These are phyloP conservation scores for Anguilla obscura DNA, from an alignment of 2,797 vertebrate species.

Conservation along the genomic window DNA sequence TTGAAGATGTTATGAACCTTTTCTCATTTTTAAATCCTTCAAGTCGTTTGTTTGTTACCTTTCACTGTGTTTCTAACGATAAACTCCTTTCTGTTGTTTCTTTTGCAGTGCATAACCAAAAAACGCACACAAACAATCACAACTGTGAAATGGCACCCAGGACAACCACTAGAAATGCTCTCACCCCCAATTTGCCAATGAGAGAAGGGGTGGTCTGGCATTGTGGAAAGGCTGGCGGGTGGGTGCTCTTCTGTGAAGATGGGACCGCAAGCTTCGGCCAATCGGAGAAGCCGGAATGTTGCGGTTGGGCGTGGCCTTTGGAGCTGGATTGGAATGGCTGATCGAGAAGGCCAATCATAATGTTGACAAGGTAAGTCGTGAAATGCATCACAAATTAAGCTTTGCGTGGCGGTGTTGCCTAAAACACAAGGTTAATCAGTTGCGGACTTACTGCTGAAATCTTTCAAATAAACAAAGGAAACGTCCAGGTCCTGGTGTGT, in stretches of 20 bases:
- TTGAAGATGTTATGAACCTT: neutral
- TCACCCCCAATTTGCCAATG: neutral
- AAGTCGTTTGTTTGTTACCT: neutral
- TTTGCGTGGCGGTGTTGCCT: neutral
- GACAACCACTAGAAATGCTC: neutral
- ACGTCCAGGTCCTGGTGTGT: neutral
- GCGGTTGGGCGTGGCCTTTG: neutral
- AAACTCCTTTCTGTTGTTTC: neutral
- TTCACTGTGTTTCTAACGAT: neutral
- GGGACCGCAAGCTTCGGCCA: neutral
- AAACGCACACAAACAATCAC: neutral
- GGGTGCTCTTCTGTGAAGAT: neutral
- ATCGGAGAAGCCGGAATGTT: neutral
- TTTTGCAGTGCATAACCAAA: neutral
- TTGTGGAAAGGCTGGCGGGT: neutral
- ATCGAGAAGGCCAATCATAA: neutral
- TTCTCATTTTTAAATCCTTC: neutral
- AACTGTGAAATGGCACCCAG: neutral
- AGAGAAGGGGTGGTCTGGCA: neutral
- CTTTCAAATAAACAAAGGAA: neutral
- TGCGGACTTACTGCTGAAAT: neutral
- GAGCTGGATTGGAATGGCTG: slow-evolving; percentile 3
- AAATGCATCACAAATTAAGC: neutral
- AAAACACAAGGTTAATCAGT: neutral
- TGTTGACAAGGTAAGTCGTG: neutral